Evolutionary conservation across 2,797 vertebrate genomes (phyloP).

Genomic region (Acanthornis magna): DNA sequence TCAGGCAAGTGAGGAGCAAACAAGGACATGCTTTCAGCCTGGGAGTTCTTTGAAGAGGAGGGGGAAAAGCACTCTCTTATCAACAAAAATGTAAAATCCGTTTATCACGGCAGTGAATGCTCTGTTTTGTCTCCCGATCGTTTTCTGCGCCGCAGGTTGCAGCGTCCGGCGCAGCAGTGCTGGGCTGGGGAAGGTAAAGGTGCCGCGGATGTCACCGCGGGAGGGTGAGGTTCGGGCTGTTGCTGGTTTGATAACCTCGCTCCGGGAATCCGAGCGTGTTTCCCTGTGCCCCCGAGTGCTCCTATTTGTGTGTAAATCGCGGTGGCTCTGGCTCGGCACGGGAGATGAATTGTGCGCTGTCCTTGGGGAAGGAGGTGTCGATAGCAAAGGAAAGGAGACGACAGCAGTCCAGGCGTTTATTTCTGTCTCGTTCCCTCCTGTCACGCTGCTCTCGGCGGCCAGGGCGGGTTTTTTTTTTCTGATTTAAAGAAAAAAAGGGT

Average conservation of each 20-base stretch:
- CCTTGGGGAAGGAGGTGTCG: background rate
- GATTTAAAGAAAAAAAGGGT: rapidly evolving
- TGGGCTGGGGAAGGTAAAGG: background rate
- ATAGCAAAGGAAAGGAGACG: rapidly evolving
- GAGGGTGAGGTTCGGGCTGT: background rate
- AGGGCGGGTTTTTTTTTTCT: background rate
- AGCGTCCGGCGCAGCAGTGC: rapidly evolving
- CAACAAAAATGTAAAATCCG: background rate
- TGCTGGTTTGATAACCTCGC: too few relatives aligned
- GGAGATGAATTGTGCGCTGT: rapidly evolving
- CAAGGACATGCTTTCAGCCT: background rate
- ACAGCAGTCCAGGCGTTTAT: rapidly evolving
- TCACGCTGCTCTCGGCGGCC: background rate
- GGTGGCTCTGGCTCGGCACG: rapidly evolving
- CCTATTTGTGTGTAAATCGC: rapidly evolving
- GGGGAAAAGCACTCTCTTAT: background rate
- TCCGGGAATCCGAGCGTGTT: background rate
- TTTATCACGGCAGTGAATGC: rapidly evolving
- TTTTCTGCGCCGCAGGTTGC: background rate
- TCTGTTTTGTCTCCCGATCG: background rate
- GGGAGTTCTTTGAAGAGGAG: background rate
- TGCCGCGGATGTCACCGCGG: rapidly evolving
- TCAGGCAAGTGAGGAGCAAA: background rate
- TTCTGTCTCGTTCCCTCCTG: background rate
- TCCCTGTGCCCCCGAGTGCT: background rate